Conservation (phyloP, 2,113 vertebrate genomes). For the Melanotaenia duboulayi region DNA sequence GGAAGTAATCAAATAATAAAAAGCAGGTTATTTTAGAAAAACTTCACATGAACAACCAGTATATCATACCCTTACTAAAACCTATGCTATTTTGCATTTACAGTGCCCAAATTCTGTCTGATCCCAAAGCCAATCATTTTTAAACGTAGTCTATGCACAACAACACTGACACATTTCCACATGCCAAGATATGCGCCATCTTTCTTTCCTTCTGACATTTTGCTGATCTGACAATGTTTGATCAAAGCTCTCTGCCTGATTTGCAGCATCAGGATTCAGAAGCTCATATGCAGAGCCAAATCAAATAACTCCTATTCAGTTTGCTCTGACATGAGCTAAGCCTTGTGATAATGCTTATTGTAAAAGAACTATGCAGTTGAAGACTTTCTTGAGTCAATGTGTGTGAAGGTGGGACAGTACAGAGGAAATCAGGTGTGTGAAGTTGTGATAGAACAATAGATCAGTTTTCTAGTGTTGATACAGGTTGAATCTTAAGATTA, state of each 20-base stretch:
- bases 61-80: neutral
- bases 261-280: constrained; percentile 42
- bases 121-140: constrained; percentile 7
- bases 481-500: no score
- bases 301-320: constrained; percentile 44
- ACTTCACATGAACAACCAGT: neutral
- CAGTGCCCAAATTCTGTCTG: constrained; percentile 12
- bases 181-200: constrained; percentile 8
- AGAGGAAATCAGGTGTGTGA: constrained; percentile 26
- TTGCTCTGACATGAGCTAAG: constrained; percentile 24
- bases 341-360: constrained; percentile 13
- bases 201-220: constrained; percentile 48
- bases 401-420: neutral
- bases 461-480: no score
- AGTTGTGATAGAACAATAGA: neutral
- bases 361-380: neutral
- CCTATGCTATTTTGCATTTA: constrained; percentile 7
- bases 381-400: constrained; percentile 6
- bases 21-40: neutral
- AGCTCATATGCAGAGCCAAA: constrained; percentile 50
- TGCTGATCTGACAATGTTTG: constrained; percentile 57
- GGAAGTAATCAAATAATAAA: neutral
- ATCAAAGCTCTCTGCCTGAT: constrained; percentile 28
- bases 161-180: neutral
- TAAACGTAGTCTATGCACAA: neutral